These are phyloP conservation scores for Drosophila multiciliata DNA, from an alignment of 2,888 invertebrate genomes.

Conservation along the genomic window DNA sequence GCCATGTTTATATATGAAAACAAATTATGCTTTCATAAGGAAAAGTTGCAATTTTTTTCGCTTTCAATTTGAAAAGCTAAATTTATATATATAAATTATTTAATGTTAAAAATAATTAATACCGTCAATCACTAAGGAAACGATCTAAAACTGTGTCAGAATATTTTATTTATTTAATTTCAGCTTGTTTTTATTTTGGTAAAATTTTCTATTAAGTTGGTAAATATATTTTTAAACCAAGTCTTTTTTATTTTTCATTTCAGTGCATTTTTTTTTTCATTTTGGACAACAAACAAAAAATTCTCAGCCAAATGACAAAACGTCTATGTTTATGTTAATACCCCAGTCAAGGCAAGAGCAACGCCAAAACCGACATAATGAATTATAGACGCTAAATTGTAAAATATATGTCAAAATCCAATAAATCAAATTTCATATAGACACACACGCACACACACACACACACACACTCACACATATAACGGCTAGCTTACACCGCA, in stretches of 20 bases:
- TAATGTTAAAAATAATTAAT: background rate
- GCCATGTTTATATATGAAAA: background rate
- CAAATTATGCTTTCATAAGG: background rate
- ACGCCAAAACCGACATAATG: conserved; percentile 75
- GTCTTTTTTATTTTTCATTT: background rate
- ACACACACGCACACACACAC: conserved; percentile 17
- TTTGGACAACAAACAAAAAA: conserved; percentile 27
- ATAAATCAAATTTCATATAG: conserved; percentile 70
- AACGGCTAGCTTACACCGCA: conserved; percentile 25
- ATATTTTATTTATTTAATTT: background rate
- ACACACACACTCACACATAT: background rate
- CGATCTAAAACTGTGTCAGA: background rate
- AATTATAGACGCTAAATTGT: conserved; percentile 81
- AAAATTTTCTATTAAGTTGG: background rate
- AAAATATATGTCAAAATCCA: conserved; percentile 79
- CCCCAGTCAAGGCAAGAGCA: conserved; percentile 58
- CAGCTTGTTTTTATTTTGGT: background rate
- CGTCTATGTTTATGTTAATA: conserved; percentile 57
- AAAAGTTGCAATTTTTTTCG: background rate
- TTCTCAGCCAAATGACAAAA: conserved; percentile 48
- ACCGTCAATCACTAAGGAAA: background rate
- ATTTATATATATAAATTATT: background rate
- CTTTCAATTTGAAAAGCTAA: background rate
- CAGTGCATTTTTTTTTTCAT: no score
- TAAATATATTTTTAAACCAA: background rate